Conservation (phyloP, 2,888 invertebrate genomes). For the Helleia helle region DNA sequence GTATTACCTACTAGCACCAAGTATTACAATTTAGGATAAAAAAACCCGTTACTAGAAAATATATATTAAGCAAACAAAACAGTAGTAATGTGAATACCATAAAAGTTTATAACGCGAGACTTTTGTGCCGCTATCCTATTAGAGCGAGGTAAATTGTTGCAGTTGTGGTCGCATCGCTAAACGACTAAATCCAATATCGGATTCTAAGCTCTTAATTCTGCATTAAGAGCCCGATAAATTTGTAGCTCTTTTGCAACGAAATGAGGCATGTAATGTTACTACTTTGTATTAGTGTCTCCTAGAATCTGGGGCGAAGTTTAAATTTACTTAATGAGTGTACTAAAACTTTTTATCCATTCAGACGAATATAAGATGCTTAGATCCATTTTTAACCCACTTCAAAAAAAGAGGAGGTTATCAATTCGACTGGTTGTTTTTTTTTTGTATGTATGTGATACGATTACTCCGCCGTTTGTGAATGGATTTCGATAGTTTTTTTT, state of each 20-base stretch:
- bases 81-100: slow-evolving; percentile 7
- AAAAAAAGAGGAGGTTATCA: too few relatives aligned
- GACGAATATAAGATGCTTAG: too few relatives aligned
- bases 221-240: slow-evolving; percentile 10
- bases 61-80: neutral
- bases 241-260: neutral
- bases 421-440: too few relatives aligned
- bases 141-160: slow-evolving; percentile 33
- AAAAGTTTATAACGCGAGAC: slow-evolving; percentile 28
- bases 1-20: too few relatives aligned
- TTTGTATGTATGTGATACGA: too few relatives aligned
- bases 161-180: slow-evolving; percentile 33
- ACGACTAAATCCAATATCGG: slow-evolving; percentile 41
- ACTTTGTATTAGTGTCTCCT: neutral
- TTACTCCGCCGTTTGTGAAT: too few relatives aligned
- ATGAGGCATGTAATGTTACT: neutral
- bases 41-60: too few relatives aligned
- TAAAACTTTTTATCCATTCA: too few relatives aligned
- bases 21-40: too few relatives aligned
- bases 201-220: slow-evolving; percentile 17
- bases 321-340: too few relatives aligned
- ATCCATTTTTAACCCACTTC: too few relatives aligned
- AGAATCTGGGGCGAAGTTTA: neutral
- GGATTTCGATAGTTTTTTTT: too few relatives aligned
- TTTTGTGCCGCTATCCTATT: slow-evolving; percentile 26